A percentile compares a stretch with the other conserved stretches of the same genome.
Evolutionary conservation across 2,888 invertebrate species (phyloP).

Genomic region (Podabrus alpinus): DNA sequence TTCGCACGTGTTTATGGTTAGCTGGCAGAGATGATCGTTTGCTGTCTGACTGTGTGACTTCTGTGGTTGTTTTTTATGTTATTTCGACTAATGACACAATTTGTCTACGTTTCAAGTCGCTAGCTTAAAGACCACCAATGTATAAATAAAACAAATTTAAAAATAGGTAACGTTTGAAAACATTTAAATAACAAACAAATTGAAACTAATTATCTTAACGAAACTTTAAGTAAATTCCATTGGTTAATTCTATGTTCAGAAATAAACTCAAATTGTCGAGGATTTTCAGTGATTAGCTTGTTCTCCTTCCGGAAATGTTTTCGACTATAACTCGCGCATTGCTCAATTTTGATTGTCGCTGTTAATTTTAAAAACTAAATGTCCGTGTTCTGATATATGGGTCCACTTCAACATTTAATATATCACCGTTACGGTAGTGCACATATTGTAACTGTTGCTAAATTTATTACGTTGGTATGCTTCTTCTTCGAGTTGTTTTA

Average conservation of each 20-base stretch:
- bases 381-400: background rate
- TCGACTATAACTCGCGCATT: background rate
- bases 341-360: background rate
- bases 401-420: background rate
- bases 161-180: background rate
- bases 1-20: conserved; percentile 40
- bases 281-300: background rate
- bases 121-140: conserved; percentile 38
- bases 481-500: background rate
- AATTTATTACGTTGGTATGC: background rate
- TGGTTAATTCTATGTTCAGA: background rate
- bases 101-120: conserved; percentile 47
- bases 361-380: background rate
- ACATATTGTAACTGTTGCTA: background rate
- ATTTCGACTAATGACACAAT: conserved; percentile 50
- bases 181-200: conserved; percentile 3
- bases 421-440: background rate
- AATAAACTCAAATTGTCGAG: background rate
- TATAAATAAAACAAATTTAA: conserved; percentile 40
- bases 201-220: conserved; percentile 3
- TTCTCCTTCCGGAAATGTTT: background rate
- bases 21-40: conserved; percentile 44
- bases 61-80: conserved; percentile 46
- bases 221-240: background rate
- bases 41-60: conserved; percentile 43